Base-by-base conservation (phyloP, 2,113 vertebrate species). In the Parus major region DNA sequence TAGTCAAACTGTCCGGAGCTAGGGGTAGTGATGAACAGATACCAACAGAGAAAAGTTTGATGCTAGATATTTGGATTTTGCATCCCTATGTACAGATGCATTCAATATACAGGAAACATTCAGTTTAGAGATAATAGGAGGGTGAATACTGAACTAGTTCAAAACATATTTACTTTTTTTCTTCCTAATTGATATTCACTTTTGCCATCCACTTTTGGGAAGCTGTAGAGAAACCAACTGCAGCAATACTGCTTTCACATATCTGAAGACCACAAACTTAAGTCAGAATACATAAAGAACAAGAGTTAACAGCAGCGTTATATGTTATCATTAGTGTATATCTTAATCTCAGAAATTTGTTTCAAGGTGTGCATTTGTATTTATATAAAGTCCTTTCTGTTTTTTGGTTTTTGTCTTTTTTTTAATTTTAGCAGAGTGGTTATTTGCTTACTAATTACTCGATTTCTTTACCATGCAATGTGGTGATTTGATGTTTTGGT, bases 241-340 rank as follows among this genome's bases (percentile, higher is more conserved):
- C 3, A 33, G 18, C 35, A 44, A 25, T 47, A 81, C 0, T 12
- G 10, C 12, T 63, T 42, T 75, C 14, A 53, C 29, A 22, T 41
- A 61, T 50, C 61, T 64, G 35, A 46, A 46, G 50, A 77, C 13
- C 11, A 8, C 27, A 73, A 81, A 60, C 12, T 8, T n/a, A 28
- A 69, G 18, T 70, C 27, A 65, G 60, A 73, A 78, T 33, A 69
- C 21, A 18, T 18, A 35, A 65, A 25, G 11, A 72, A 5, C 4
- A 29, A 19, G 12, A 49, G 11, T 20, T 14, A 66, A 39, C 12
- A 53, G 13, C 63, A 55, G 60, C 3, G 12, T 66, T 66, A 3
- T 23, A 31, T 27, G 11, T 49, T 72, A 17, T 46, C 13, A 47
- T 17, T 41, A 71, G 25, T 0, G 0, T 36, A 27, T 3, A 15